phyloP scores from a whole-genome alignment of 2,888 invertebrate species.

The Lycophotia porphyrea region DNA sequence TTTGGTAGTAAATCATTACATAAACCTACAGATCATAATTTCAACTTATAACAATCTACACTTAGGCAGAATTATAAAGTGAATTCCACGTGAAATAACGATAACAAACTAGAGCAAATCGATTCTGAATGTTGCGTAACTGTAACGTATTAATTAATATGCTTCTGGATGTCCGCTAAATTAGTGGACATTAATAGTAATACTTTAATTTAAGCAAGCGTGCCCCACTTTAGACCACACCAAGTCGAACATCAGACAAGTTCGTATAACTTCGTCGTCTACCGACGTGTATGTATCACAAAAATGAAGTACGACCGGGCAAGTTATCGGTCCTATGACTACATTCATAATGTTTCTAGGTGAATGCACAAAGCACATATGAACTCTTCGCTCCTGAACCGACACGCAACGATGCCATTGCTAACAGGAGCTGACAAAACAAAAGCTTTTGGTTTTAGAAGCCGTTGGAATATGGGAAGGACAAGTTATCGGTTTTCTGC shows the following conservation, averaged over 20 bases:
- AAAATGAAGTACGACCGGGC: neutral
- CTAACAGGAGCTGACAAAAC: constrained; percentile 1
- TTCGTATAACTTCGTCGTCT: neutral
- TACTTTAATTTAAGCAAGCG: neutral
- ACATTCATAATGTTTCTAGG: constrained; percentile 15
- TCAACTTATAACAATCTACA: too few relatives aligned
- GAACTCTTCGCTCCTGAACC: constrained; percentile 18
- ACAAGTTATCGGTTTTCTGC: constrained; percentile 19
- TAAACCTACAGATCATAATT: neutral
- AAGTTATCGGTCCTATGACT: neutral
- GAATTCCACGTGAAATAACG: too few relatives aligned
- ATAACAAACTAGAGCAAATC: neutral
- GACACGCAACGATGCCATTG: constrained; percentile 43
- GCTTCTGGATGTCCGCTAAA: neutral
- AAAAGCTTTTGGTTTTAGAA: neutral
- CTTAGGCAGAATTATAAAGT: too few relatives aligned
- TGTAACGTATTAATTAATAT: too few relatives aligned
- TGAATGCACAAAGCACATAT: constrained; percentile 20
- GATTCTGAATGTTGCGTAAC: neutral
- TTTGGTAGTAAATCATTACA: neutral
- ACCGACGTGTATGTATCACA: neutral
- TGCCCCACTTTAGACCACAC: too few relatives aligned
- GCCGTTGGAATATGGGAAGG: neutral
- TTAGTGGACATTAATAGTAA: neutral
- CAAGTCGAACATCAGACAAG: neutral